Evolutionary conservation across 2,888 invertebrate species (phyloP), one percentile per base, ranked within the genome.

Genomic region (Apantesis nais): DNA sequence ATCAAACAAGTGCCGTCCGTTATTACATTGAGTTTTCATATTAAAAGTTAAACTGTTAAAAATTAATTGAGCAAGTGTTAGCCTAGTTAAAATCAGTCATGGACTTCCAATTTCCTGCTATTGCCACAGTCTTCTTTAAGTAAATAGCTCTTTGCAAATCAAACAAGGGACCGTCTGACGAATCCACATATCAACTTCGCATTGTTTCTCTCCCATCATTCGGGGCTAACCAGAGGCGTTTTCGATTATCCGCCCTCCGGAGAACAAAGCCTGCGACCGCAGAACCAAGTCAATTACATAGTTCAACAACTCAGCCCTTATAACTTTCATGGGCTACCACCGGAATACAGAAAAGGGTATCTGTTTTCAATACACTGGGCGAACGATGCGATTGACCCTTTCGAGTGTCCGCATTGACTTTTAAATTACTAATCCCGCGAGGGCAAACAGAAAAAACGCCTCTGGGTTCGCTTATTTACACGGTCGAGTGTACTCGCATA

Each of bases 271-370:
- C 88, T 89, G 91, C 87, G 91, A 93, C 94, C 94, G 92, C 94
- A 93, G 92, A 92, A 90, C 93, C 93, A 89, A 95, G 95, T 95
- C 94, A 94, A 95, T 95, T 95, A 95, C 95, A 94, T 94, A 95
- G 94, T 94, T 95, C 94, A 93, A 94, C 93, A 95, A 94, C 94
- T 94, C 94, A 92, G 93, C 92, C 94, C 94, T 94, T 93, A 94
- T 93, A 94, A 95, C 94, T 94, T 94, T 93, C 94, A 94, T 93
- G 92, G 91, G 88, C 92, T 88, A 92, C 93, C 92, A 89, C 91
- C 89, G 91, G 94, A 94, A 94, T 94, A 94, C 94, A 93, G 93
- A 94, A 93, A 93, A 94, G 94, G 94, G 92, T 94, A 94, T 93
- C 91, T 91, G 93, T 94, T 95, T 94, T 94, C 94, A 94, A 94